Conservation (phyloP, 2,113 vertebrate genomes). For the Tetrax tetrax region DNA sequence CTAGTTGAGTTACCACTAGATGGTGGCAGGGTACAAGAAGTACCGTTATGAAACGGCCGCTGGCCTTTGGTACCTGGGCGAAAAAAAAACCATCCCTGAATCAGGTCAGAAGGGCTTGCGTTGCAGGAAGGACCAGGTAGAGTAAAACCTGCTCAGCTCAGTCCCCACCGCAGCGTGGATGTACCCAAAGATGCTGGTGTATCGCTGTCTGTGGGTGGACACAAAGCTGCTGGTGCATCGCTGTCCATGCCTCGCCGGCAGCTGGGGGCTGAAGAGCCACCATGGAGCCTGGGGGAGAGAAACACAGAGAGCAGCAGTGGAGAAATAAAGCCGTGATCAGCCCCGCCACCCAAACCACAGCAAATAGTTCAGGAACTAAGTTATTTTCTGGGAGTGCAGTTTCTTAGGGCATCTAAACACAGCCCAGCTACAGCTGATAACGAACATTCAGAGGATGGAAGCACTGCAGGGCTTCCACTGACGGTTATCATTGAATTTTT, state of each 20-base stretch:
- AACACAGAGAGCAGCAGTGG: background rate
- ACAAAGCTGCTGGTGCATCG: too few species aligned
- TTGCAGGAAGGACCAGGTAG: background rate
- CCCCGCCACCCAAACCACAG: background rate
- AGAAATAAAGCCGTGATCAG: background rate
- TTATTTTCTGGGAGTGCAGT: background rate
- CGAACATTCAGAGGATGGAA: background rate
- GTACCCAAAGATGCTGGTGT: too few species aligned
- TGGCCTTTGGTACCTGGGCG: background rate
- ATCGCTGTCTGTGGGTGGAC: background rate
- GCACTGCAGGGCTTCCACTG: background rate
- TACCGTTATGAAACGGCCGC: rapidly evolving
- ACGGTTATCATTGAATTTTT: background rate
- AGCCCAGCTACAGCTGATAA: background rate
- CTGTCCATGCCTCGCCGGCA: background rate
- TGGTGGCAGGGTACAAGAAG: slow-evolving; percentile 41
- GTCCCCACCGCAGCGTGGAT: rapidly evolving
- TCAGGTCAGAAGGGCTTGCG: background rate
- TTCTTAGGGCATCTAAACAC: background rate
- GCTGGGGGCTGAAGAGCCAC: too few species aligned
- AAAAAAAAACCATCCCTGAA: background rate
- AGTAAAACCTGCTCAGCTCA: background rate
- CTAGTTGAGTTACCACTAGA: slow-evolving; percentile 9
- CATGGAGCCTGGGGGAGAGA: background rate
- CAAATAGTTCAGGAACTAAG: background rate